Percentiles rank a stretch among this genome's conserved stretches.
phyloP scores from a whole-genome alignment of 2,797 vertebrate species.

The Etheostoma nigrum region DNA sequence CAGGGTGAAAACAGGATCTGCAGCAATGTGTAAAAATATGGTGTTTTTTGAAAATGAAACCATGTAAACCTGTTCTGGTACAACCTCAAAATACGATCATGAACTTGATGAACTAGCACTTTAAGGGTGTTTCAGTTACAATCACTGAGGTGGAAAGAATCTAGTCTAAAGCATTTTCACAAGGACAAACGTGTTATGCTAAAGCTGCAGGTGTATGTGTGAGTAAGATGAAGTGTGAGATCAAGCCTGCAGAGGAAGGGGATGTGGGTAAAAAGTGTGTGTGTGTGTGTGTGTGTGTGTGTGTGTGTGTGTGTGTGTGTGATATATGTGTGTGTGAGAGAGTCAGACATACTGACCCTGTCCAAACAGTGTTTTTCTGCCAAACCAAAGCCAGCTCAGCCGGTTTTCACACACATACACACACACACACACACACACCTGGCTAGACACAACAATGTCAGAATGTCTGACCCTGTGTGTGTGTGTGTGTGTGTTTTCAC shows the following conservation, averaged over 20 bases:
- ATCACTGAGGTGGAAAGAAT: not conserved
- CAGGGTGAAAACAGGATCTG: too few relatives aligned
- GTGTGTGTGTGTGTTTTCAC: conserved; percentile 15
- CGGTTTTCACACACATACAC: conserved; percentile 41
- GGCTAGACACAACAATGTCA: conserved; percentile 77
- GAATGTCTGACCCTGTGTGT: conserved; percentile 49
- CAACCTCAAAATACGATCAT: too few relatives aligned
- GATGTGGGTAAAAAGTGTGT: not conserved
- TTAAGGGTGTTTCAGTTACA: too few relatives aligned
- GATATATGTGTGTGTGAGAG: conserved; percentile 20
- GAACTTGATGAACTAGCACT: too few relatives aligned
- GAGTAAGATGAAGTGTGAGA: conserved; percentile 6
- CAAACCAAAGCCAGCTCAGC: conserved; percentile 69
- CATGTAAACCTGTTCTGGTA: too few relatives aligned
- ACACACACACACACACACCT: conserved; percentile 47
- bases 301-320: conserved; percentile 5
- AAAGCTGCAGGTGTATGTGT: conserved; percentile 27
- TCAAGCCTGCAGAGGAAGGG: not conserved
- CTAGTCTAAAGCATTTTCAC: conserved; percentile 37
- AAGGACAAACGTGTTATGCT: conserved; percentile 42
- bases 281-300: conserved; percentile 17
- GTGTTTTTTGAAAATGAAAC: too few relatives aligned
- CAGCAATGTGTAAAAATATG: too few relatives aligned
- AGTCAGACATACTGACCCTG: conserved; percentile 54
- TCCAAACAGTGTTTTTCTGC: conserved; percentile 65